These are phyloP conservation scores for Oophaga sylvatica DNA, from an alignment of 2,797 vertebrate genomes.

Conservation along the genomic window DNA sequence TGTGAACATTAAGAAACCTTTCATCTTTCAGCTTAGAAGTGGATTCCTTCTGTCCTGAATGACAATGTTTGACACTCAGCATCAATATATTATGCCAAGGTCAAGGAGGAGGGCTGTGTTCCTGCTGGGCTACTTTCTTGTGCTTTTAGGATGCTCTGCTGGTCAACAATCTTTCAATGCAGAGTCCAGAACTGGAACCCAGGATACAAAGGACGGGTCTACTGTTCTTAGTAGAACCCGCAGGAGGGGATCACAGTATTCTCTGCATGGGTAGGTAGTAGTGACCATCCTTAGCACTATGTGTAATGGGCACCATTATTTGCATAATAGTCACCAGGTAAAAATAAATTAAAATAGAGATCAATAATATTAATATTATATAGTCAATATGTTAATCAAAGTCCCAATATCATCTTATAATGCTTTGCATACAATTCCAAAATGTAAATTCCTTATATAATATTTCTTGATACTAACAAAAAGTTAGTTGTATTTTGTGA, in stretches of 20 bases:
- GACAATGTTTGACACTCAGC: constrained; percentile 19
- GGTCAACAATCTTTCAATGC: constrained; percentile 38
- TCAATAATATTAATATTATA: neutral
- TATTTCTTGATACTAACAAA: neutral
- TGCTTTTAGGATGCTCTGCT: constrained; percentile 31
- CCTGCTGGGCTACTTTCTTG: constrained; percentile 26
- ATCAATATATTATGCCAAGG: constrained; percentile 41
- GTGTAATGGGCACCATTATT: neutral
- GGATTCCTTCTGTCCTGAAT: constrained; percentile 18
- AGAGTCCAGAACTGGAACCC: neutral
- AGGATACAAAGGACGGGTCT: constrained; percentile 25
- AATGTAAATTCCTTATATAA: neutral
- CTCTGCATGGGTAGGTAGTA: constrained; percentile 77
- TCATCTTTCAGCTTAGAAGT: constrained; percentile 4
- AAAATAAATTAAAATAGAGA: neutral
- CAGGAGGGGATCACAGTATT: constrained; percentile 77
- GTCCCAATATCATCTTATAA: neutral
- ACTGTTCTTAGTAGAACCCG: constrained; percentile 68
- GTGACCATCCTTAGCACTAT: neutral
- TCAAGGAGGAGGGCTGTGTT: neutral
- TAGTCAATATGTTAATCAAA: neutral
- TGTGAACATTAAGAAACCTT: constrained; percentile 5
- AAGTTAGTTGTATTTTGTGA: neutral
- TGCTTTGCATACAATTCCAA: neutral
- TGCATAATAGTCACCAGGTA: neutral